A percentile compares a stretch with the other conserved stretches of the same genome.
These are phyloP conservation scores for Proctacanthus coquilletti DNA, from an alignment of 1,140 invertebrate genomes.

Conservation along the genomic window DNA sequence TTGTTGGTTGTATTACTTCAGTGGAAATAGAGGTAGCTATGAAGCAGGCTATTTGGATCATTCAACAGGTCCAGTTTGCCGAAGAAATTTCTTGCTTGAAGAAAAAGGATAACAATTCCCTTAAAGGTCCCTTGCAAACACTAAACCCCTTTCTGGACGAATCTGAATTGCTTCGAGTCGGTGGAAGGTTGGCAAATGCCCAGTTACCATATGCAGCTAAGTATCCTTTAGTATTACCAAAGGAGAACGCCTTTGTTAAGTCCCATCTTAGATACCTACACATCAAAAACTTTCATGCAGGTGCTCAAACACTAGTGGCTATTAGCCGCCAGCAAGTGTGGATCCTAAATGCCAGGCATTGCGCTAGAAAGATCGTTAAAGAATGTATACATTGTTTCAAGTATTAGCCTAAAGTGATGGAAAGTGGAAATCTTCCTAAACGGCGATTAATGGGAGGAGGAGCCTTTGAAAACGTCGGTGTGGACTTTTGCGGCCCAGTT, in stretches of 20 bases:
- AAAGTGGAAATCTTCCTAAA: conserved; percentile 4
- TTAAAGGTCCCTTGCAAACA: too few species aligned
- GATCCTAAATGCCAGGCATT: conserved; percentile 5
- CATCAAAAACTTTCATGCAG: conserved; percentile 3
- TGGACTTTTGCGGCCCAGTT: conserved; percentile 8
- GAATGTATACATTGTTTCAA: conserved; percentile 3
- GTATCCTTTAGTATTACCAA: conserved; percentile 4
- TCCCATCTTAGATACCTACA: conserved; percentile 5
- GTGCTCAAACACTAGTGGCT: too few species aligned
- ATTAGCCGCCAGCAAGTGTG: conserved; percentile 8
- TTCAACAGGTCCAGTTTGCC: too few species aligned
- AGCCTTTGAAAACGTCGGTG: conserved; percentile 7
- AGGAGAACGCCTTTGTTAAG: conserved; percentile 3
- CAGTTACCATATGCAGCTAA: conserved; percentile 5
- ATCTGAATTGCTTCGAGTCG: too few species aligned
- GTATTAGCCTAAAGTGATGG: conserved; percentile 6
- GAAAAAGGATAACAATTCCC: too few species aligned
- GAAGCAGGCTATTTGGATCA: too few species aligned
- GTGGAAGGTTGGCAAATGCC: conserved; percentile 6
- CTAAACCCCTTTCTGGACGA: too few species aligned
- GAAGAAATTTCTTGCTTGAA: too few species aligned
- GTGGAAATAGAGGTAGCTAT: too few species aligned
- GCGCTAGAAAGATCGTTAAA: conserved; percentile 3
- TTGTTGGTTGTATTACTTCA: too few species aligned
- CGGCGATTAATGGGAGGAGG: conserved; percentile 1